These are phyloP conservation scores for Australoheros scitulus DNA, from an alignment of 2,113 vertebrate species.

Conservation along the genomic window DNA sequence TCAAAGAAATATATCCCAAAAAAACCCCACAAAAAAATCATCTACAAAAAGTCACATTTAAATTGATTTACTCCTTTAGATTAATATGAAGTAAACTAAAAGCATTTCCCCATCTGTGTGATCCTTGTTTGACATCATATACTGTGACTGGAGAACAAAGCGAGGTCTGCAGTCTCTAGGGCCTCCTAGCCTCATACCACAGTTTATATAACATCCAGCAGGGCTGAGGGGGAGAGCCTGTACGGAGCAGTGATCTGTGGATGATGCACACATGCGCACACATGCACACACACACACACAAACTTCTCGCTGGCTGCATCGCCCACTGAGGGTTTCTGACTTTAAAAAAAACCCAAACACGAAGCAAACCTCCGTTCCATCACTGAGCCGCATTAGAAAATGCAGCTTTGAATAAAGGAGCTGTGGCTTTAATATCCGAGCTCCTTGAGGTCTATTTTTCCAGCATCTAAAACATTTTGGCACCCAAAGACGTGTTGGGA, in stretches of 20 bases:
- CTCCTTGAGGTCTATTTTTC: background rate
- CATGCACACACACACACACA: background rate
- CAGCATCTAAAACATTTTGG: background rate
- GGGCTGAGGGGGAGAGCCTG: constrained; percentile 15
- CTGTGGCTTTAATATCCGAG: background rate
- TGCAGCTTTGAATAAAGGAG: background rate
- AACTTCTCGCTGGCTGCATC: constrained; percentile 1
- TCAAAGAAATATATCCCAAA: background rate
- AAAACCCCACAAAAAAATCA: background rate
- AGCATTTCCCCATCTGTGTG: background rate
- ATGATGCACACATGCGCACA: constrained; percentile 12
- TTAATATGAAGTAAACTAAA: background rate
- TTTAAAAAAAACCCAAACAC: constrained; percentile 24
- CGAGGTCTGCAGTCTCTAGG: background rate
- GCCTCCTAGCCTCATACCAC: background rate
- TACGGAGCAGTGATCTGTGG: constrained; percentile 40
- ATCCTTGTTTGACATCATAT: background rate
- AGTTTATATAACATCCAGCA: constrained; percentile 48
- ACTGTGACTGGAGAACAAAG: constrained; percentile 21
- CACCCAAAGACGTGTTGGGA: background rate
- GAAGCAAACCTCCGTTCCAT: constrained; percentile 25
- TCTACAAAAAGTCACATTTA: background rate
- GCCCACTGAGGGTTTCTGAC: constrained; percentile 17
- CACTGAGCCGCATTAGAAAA: background rate
- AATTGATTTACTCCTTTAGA: background rate